Base-by-base conservation (phyloP, 2,888 invertebrate species). In the Hipparchia semele region DNA sequence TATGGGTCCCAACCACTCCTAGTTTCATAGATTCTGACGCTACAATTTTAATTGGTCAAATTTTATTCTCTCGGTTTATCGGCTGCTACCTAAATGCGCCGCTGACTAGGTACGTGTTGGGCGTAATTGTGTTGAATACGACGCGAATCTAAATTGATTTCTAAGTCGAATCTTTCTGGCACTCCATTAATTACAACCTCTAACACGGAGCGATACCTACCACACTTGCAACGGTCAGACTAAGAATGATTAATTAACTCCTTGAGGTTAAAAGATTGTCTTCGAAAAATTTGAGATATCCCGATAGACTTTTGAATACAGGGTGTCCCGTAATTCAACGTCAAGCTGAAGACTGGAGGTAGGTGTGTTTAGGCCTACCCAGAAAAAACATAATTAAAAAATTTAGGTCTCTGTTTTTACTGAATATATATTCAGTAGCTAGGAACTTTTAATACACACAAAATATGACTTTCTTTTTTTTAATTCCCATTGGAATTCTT, bases 1-100 rank as follows among this genome's bases (percentile, higher is more conserved):
- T 86, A 86, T 83, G 82, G 81, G 83, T 81, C 81, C 77, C 80
- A 79, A 83, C 85, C 85, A 84, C 86, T 86, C 84, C 85, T 87
- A 86, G 83, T 82, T 84, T 80, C 83, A 84, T 84, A 86, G 82
- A 82, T 82, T 85, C 86, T 82, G 82, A 84, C 79, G 76, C 65
- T 77, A 79, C 77, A 78, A 80, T 80, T 80, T 77, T 79, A 81
- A 82, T 79, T 79, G 77, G 74, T 74, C 69, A 70, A 74, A 77
- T 77, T 77, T 76, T 77, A 73, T 74, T 70, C 54, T 72, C 73
- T 73, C 70, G 51, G 53, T 71, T 69, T 68, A 53, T 70, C 65
- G 56, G 39, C 66, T 49, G 58, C 58, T 39, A 39, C 54, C 72
- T 68, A 69, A 75, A 77, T 75, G 67, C 65, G 73, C 58, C 8